Base-by-base conservation (phyloP, 1,140 invertebrate genomes). In the Periplaneta americana region DNA sequence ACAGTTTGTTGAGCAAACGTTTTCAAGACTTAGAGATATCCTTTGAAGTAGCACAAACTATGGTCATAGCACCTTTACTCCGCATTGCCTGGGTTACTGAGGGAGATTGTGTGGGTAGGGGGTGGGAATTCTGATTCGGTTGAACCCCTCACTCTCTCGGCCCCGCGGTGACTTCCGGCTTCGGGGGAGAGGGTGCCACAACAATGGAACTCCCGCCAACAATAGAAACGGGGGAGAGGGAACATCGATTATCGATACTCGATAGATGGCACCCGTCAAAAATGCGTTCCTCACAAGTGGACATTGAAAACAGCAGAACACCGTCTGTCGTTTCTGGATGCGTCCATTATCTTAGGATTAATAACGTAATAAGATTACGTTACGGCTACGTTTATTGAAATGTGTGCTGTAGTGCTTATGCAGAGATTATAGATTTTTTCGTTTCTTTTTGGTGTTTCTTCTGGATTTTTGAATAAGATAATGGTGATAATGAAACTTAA, bases 181-280 rank as follows among this genome's bases (percentile, higher is more conserved):
- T 15, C 17, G 34, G 74, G 1, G 18, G 76, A 34, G 76, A 36
- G 76, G 76, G 76, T 36, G 35, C 76, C n/a, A 36, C 79, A 77
- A 80, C 79, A 80, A 74, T 80, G 39, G 79, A 33, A 36, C 79
- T 34, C n/a, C 79, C 22, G 76, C 34, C 79, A 80, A 80, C 79
- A 80, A 80, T 80, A 66, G 80, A 34, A 32, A 39, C 31, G 15
- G 74, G 74, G 80, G 66, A 33, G 36, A 39, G 80, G 80, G 74
- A n/a, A 76, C 74, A 76, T 75, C 80, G 80, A 81, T 80, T 80
- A 80, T 80, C 79, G 79, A 80, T 80, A 74, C 66, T 74, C 79
- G 48, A 80, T 80, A 80, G 39, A 80, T 39, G 79, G 11, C 35
- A 77, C 32, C 35, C 79, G 79, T 34, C 33, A 36, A 78, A 36